Evolutionary conservation across 2,888 invertebrate genomes (phyloP).

Genomic region (Agrotis ipsilon): DNA sequence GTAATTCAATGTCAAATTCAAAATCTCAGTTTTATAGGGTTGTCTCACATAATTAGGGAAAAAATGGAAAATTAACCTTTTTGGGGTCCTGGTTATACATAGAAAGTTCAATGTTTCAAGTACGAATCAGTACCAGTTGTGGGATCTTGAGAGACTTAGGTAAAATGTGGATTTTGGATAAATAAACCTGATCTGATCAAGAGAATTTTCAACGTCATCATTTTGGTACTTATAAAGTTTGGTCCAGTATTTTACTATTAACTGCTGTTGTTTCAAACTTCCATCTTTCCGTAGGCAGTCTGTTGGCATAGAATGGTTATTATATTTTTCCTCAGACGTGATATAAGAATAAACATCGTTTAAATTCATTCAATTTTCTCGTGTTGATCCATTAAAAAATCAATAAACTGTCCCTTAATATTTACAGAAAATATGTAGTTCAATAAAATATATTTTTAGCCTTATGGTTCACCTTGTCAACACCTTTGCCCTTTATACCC

Average conservation of each 20-base stretch:
- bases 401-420: background rate
- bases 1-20: constrained; percentile 44
- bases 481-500: too few relatives aligned
- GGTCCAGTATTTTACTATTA: too few relatives aligned
- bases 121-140: too few relatives aligned
- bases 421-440: background rate
- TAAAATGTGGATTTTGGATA: background rate
- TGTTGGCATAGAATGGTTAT: background rate
- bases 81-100: background rate
- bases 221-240: too few relatives aligned
- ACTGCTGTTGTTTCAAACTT: background rate
- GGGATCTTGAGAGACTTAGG: background rate
- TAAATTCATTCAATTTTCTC: background rate
- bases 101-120: too few relatives aligned
- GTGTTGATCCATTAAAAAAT: background rate
- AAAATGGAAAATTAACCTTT: background rate
- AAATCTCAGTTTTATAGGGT: constrained; percentile 4
- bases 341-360: background rate
- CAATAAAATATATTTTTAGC: background rate
- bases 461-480: background rate
- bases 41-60: background rate
- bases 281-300: background rate
- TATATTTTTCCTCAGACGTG: background rate
- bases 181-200: background rate
- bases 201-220: too few relatives aligned